A percentile compares a stretch with the other conserved stretches of the same genome.
Conservation (phyloP, 2,888 invertebrate species). For the Drosophila hamatofila region DNA sequence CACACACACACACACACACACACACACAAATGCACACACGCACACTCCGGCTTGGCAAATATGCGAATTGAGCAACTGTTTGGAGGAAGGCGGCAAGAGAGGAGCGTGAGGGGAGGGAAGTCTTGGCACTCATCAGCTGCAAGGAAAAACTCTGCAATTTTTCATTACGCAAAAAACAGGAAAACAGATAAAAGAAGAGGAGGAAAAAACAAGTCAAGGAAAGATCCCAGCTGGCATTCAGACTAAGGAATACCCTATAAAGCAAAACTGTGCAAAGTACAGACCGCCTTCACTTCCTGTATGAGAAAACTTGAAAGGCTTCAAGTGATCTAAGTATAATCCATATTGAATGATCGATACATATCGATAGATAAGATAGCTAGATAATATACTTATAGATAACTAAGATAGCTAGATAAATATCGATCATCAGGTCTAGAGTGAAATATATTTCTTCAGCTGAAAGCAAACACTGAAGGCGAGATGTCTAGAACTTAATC, state of each 20-base stretch:
- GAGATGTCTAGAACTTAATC: neutral
- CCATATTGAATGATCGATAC: no score
- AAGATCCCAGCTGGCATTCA: neutral
- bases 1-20: neutral
- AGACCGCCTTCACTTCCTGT: neutral
- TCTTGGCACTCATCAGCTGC: conserved; percentile 32
- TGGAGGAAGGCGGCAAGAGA: neutral
- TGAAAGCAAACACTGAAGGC: neutral
- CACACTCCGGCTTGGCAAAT: neutral
- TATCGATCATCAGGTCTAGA: neutral
- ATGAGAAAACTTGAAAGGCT: no score
- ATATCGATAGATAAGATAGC: no score
- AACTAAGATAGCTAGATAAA: no score
- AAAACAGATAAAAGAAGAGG: neutral
- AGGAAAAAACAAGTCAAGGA: neutral
- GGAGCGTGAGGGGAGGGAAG: neutral
- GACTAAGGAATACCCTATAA: conserved; percentile 2
- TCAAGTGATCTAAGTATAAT: neutral
- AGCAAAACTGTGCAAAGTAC: neutral
- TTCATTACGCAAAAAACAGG: conserved; percentile 52
- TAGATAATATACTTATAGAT: no score
- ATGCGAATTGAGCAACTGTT: conserved; percentile 35
- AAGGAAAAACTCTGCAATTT: conserved; percentile 34
- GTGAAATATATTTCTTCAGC: neutral
- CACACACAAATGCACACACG: neutral